phyloP scores from a whole-genome alignment of 2,797 vertebrate genomes.

The Podargus strigoides region DNA sequence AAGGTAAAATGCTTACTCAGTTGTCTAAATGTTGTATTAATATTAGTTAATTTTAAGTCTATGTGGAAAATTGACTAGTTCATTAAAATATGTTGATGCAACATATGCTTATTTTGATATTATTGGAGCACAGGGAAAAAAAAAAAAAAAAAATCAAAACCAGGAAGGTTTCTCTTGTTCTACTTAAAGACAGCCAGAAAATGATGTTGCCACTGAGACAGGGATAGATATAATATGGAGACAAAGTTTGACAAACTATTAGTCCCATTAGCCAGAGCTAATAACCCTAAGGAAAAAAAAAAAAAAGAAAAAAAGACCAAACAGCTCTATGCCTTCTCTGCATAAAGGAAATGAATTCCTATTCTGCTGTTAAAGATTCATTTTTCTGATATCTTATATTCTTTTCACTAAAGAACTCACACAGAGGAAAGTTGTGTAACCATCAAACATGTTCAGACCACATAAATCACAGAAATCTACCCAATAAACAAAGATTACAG shows the following conservation, averaged over 20 bases:
- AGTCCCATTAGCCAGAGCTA: not conserved
- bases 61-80: not conserved
- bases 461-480: not conserved
- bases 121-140: not conserved
- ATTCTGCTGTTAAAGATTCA: not conserved
- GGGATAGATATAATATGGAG: not conserved
- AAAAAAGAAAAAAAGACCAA: rapidly evolving
- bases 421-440: not conserved
- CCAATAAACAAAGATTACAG: not conserved
- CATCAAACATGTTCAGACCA: not conserved
- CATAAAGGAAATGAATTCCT: not conserved
- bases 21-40: not conserved
- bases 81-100: not conserved
- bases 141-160: not conserved
- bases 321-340: not conserved
- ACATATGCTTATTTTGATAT: not conserved
- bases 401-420: not conserved
- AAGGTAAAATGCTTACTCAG: not conserved
- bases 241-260: not conserved
- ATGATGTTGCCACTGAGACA: not conserved
- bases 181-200: not conserved
- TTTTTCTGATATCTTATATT: not conserved
- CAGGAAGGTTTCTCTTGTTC: not conserved
- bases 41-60: not conserved
- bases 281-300: not conserved